Evolutionary conservation across 2,888 invertebrate genomes (phyloP), one percentile per base, ranked within the genome.

Genomic region (Graphium colonna): DNA sequence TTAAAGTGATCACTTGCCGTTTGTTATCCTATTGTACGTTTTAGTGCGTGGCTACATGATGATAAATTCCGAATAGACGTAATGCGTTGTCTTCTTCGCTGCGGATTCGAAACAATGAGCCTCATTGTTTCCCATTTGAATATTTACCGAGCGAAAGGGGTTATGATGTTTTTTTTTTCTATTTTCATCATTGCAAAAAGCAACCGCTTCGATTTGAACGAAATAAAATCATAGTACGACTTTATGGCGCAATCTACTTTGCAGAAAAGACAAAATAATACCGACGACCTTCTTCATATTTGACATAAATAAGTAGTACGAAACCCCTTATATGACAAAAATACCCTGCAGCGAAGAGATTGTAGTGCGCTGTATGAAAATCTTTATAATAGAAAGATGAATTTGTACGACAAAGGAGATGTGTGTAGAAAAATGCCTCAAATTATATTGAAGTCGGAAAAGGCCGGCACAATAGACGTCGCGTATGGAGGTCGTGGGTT

Each of bases 371-470:
- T 53, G 43, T 39, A 53, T 43, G 43, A 54, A 59, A 58, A 56
- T 57, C 54, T 57, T 55, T 55, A 56, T 58, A 61, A 53, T 56
- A 55, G 59, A 56, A 58, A 58, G 53, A 59, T 61, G 59, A 63
- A 64, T 67, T 61, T 67, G 62, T 64, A 65, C 67, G 68, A 69
- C 69, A 68, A 64, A 68, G 60, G 52, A 47, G 43, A 51, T 58
- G 60, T 60, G 68, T 68, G 69, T 69, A 73, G 67, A 67, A 69
- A 77, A 76, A 75, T 68, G 75, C 68, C 71, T 77, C 71, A 78
- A 77, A 81, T 79, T 77, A 77, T 77, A 82, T 82, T 77, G 74
- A 79, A 78, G 71, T 72, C 70, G 64, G 72, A 74, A 79, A 77
- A 79, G 78, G 69, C 68, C 62, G 65, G 60, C 70, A 82, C 82